Evolutionary conservation across 1,140 invertebrate genomes (phyloP), one percentile per base, ranked within the genome.

Genomic region (Camponotus floridanus): DNA sequence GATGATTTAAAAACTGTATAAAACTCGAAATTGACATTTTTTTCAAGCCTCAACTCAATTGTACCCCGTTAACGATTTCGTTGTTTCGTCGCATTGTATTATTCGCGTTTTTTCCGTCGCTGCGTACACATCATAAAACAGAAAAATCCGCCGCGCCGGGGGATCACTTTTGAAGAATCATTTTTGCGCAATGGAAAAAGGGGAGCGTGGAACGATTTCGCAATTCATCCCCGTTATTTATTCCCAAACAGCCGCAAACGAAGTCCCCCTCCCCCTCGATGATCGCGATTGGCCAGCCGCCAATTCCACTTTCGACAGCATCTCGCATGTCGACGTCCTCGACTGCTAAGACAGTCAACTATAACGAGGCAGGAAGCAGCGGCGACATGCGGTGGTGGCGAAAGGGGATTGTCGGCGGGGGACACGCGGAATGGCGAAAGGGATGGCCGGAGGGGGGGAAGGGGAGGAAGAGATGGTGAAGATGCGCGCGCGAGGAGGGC

Each of bases 171-270:
- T 73, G 26, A 61, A 73, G 67, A 81, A 73, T 81, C 51, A 73
- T 81, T 81, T 80, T 81, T 81, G 68, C 31, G 67, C 67, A 73
- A 42, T 21, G 26, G 26, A 45, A 57, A 73, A 59, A n/a, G 18
- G 9, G 2, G 64, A 31, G 78, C 18, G 7, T 18, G 33, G 55
- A 71, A 2, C 67, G 68, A 48, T 83, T 83, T 74, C 31, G 79
- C 55, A 61, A 83, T 83, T 83, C 68, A 83, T 83, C 55, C 68
- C 55, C 57, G 79, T 83, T 83, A 83, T 83, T 83, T 83, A 83
- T 83, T 39, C 31, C 55, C 68, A 26, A 74, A 83, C 79, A 26
- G 74, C 18, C 79, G 55, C 15, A 51, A 51, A 51, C 48, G 15
- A 15, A 51, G 48, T 18, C 55, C 68, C 36, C 26, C 26, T 26